phyloP scores from a whole-genome alignment of 2,113 vertebrate genomes.

The Argyrosomus japonicus region DNA sequence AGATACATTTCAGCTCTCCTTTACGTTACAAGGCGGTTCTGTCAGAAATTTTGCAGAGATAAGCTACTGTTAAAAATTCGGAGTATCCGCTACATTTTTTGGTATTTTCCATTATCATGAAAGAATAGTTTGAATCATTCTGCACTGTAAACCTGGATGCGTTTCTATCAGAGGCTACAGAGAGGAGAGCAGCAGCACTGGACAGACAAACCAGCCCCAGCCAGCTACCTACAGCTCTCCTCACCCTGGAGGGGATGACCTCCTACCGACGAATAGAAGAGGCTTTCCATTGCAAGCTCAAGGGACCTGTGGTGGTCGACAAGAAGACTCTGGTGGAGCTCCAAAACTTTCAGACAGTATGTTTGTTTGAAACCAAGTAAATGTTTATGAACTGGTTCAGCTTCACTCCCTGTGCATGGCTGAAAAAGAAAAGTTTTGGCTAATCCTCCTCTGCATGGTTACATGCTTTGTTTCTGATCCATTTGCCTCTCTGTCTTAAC shows the following conservation, averaged over 20 bases:
- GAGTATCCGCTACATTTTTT: not conserved
- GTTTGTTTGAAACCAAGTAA: conserved; percentile 70
- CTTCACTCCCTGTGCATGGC: conserved; percentile 20
- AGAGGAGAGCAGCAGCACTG: conserved; percentile 81
- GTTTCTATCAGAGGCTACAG: conserved; percentile 87
- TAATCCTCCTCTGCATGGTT: conserved; percentile 43
- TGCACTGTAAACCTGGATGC: conserved; percentile 16
- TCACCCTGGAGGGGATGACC: conserved; percentile 82
- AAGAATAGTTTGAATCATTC: not conserved
- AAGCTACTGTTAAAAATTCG: not conserved
- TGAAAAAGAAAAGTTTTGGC: conserved; percentile 61
- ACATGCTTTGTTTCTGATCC: conserved; percentile 60
- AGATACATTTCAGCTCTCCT: not conserved
- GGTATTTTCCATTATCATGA: not conserved
- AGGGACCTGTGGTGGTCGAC: conserved; percentile 88
- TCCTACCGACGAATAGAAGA: conserved; percentile 85
- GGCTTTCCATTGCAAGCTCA: conserved; percentile 93
- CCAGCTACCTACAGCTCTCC: conserved; percentile 82
- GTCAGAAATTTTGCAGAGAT: not conserved
- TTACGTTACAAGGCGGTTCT: not conserved
- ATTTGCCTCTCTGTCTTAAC: conserved; percentile 49
- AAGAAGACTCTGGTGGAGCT: conserved; percentile 94
- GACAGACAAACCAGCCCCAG: conserved; percentile 80
- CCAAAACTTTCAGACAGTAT: conserved; percentile 94
- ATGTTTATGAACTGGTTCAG: conserved; percentile 62